Conservation (phyloP, 2,797 vertebrate species). For the Syngnathus rostellatus region DNA sequence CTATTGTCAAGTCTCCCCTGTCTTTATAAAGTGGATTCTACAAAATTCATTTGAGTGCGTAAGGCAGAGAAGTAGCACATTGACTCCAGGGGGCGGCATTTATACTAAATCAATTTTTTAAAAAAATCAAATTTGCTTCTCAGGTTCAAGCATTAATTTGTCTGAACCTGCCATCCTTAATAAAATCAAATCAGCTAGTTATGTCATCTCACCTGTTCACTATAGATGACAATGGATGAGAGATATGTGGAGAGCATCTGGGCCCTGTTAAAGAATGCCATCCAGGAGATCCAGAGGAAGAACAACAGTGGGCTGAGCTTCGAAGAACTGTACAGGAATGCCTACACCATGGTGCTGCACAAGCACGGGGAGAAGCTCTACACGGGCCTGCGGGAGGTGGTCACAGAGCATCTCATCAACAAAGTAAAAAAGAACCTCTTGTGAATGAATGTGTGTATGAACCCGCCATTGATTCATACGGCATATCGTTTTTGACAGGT, state of each 20-base stretch:
- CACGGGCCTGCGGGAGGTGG: conserved; percentile 94
- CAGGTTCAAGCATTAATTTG: background rate
- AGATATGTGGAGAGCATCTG: conserved; percentile 99
- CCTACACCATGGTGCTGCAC: conserved; percentile 98
- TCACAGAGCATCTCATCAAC: conserved; percentile 97
- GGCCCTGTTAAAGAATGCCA: conserved; percentile 97
- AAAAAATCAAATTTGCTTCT: background rate
- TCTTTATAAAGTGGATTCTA: background rate
- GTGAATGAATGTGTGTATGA: background rate
- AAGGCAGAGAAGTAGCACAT: background rate
- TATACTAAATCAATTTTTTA: background rate
- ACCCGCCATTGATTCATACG: background rate
- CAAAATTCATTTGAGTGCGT: background rate
- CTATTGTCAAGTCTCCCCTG: no score
- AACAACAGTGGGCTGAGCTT: conserved; percentile 98
- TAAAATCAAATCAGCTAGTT: no score
- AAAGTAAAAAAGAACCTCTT: conserved; percentile 74
- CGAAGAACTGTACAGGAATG: conserved; percentile 97
- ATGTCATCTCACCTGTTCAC: background rate
- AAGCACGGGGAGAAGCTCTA: conserved; percentile 98
- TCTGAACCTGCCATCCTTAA: background rate
- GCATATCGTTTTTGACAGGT: conserved; percentile 62
- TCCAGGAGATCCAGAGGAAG: conserved; percentile 98
- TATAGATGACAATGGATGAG: conserved; percentile 98
- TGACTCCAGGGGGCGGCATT: background rate